Base-by-base conservation (phyloP, 2,797 vertebrate species). In the Heterohyrax brucei region DNA sequence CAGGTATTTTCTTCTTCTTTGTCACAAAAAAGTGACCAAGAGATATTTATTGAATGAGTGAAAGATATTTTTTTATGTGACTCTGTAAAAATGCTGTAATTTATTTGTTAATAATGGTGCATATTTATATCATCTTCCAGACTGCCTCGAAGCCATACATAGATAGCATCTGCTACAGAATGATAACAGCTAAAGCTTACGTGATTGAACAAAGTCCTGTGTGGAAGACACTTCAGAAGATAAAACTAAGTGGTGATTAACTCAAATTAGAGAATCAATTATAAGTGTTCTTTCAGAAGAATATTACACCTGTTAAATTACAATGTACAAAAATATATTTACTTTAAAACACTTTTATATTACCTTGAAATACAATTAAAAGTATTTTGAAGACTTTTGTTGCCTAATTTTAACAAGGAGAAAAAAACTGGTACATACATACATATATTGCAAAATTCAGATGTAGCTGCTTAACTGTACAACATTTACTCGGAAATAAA, bases 171-270 rank as follows among this genome's bases (percentile, higher is more conserved):
- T 97, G 95, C 75, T 98, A 99, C 82, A 98, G 99, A 96, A 99
- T 99, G 98, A 97, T 98, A 97, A 96, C 97, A 97, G 98, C 98
- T 95, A 99, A 99, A 97, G 98, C 98, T 64, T 98, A 98, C 75
- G 98, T 99, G 95, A 98, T 97, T 93, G 98, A 98, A 96, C 98
- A 97, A 95, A 99, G 99, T 97, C 98, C 98, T 87, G 98, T 99
- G 94, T 99, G 99, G 99, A 98, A 99, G 97, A 99, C 99, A 98
- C 98, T 99, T 81, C 98, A 97, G 88, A 98, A 99, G 95, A 79
- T 98, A 93, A 98, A 98, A 90, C 14, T 94, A 0, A 91, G 94
- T 5, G 93, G 84, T 93, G 97, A 98, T 78, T 97, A 96, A 80
- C 59, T 86, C 76, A 89, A 93, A 87, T 80, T 95, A 98, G 50